These are phyloP conservation scores for Lathronympha strigana DNA, from an alignment of 2,888 invertebrate species.

Conservation along the genomic window DNA sequence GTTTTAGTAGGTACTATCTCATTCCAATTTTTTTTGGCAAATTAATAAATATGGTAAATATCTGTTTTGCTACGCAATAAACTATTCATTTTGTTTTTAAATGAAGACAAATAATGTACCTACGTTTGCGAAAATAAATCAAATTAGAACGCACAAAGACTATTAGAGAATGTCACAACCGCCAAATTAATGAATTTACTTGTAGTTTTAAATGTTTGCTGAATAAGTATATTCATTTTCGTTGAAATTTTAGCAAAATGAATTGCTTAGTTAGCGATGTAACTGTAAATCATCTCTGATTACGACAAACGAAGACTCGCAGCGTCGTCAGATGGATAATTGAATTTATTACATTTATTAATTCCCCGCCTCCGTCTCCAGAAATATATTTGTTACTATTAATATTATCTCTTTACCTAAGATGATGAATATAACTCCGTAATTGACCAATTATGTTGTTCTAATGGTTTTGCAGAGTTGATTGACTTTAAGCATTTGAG, in stretches of 20 bases:
- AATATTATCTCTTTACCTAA: neutral
- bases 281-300: slow-evolving; percentile 47
- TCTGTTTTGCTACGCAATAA: no score
- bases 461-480: neutral
- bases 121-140: neutral
- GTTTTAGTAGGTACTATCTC: no score
- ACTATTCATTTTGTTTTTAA: neutral
- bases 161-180: neutral
- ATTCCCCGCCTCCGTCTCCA: slow-evolving; percentile 6
- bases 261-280: slow-evolving; percentile 42
- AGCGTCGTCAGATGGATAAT: slow-evolving; percentile 13
- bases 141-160: neutral
- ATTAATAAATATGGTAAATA: no score
- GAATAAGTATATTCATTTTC: neutral
- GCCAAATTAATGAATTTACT: neutral
- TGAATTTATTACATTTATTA: slow-evolving; percentile 36
- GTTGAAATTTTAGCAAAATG: slow-evolving; percentile 33
- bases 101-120: neutral
- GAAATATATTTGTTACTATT: slow-evolving; percentile 5
- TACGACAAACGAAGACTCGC: slow-evolving; percentile 29
- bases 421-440: neutral
- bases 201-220: slow-evolving; percentile 2
- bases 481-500: neutral
- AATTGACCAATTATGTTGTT: neutral
- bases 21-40: no score